phyloP scores from a whole-genome alignment of 2,797 vertebrate genomes.

The Malurus splendens region DNA sequence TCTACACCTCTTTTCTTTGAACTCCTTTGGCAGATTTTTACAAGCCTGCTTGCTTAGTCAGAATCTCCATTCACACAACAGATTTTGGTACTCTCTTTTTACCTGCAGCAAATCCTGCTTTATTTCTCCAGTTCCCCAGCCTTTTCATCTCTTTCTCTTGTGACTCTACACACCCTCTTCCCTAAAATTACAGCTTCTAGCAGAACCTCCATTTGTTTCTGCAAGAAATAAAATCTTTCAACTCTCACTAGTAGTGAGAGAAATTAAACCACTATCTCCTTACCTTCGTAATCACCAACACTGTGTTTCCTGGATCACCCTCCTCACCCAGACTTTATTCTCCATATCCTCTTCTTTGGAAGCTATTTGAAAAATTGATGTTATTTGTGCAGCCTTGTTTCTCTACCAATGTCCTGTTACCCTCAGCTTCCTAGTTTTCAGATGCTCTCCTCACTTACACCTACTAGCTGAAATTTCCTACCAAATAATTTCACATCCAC shows the following conservation, averaged over 20 bases:
- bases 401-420: background rate
- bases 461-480: background rate
- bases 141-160: background rate
- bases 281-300: background rate
- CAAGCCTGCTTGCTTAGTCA: background rate
- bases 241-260: background rate
- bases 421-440: background rate
- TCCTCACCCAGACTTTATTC: background rate
- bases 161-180: background rate
- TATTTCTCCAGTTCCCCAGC: background rate
- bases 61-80: background rate
- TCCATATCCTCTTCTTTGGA: background rate
- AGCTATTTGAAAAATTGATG: background rate
- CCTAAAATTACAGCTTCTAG: background rate
- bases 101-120: background rate
- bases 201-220: background rate
- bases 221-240: background rate
- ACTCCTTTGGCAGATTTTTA: background rate
- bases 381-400: background rate
- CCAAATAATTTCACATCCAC: background rate
- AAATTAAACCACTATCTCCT: background rate
- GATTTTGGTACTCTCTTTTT: background rate
- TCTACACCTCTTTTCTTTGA: background rate
- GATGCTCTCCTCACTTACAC: background rate
- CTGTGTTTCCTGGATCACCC: background rate